Percentiles rank a stretch among this genome's conserved stretches.
Evolutionary conservation across 2,113 vertebrate species (phyloP).

Genomic region (Gadus macrocephalus): DNA sequence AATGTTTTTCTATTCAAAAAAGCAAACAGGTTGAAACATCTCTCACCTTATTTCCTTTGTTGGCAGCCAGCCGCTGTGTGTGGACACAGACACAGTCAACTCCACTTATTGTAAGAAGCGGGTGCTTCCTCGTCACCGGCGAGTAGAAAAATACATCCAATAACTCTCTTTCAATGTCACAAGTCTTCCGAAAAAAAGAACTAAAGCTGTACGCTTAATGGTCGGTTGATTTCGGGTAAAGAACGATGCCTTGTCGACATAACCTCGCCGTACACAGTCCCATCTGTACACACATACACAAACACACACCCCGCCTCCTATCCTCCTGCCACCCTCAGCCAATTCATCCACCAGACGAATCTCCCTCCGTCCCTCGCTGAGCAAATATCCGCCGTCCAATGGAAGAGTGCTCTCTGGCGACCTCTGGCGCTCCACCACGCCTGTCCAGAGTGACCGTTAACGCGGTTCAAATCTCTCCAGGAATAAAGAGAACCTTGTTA

Average conservation of each 20-base stretch:
- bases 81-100: slow-evolving; percentile 1
- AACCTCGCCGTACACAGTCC: slow-evolving; percentile 24
- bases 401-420: slow-evolving; percentile 32
- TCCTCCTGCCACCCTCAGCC: slow-evolving; percentile 25
- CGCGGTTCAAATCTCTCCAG: neutral
- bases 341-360: slow-evolving; percentile 40
- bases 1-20: neutral
- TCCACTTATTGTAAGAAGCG: slow-evolving; percentile 45
- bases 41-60: slow-evolving; percentile 59
- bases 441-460: neutral
- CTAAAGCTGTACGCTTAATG: too few species aligned
- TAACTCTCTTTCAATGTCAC: neutral
- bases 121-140: slow-evolving; percentile 26
- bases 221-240: neutral
- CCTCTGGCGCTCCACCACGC: neutral
- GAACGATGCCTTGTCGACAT: neutral
- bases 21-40: slow-evolving; percentile 6
- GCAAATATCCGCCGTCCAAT: slow-evolving; percentile 23
- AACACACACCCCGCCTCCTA: slow-evolving; percentile 55
- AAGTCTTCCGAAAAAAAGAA: too few species aligned
- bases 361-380: slow-evolving; percentile 31
- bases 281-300: slow-evolving; percentile 47
- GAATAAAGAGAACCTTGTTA: neutral
- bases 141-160: slow-evolving; percentile 8
- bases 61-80: slow-evolving; percentile 21